Base-by-base conservation (phyloP, 2,113 vertebrate genomes). In the Centropristis striata region DNA sequence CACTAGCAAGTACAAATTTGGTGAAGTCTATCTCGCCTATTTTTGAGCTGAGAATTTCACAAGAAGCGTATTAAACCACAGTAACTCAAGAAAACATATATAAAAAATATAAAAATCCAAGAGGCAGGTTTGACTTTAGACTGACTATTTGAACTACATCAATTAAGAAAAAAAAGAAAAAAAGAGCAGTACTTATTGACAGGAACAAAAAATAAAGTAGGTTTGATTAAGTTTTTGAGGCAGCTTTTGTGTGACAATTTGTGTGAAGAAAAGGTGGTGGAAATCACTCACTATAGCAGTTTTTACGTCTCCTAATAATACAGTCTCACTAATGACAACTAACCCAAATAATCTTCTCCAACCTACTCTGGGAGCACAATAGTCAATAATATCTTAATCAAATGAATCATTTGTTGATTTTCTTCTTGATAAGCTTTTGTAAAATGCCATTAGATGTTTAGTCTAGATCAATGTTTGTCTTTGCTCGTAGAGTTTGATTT, bases 1-100 rank as follows among this genome's bases (percentile, higher is more conserved):
- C 16, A 78, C 27, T 6, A 50, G 61, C 7, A 72, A 55, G 54
- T 60, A 15, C 23, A 16, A 23, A 65, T 53, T 42, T 57, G 57
- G 51, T 57, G 55, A 71, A 65, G 66, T n/a, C 41, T n/a, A n/a
- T 16, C 2, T 46, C 2, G n/a, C 15, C 10, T 64, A 64, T 2
- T 63, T 60, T 49, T 8, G 7, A 55, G 1, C 3, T 2, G 2
- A 15, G 46, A 72, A 14, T 20, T 32, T 28, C 23, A 50, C 14
- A 7, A 18, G 5, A n/a, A 16, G 47, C 27, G n/a, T 4, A 23
- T 16, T 59, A 21, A 28, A 41, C 27, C 4, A 39, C 5, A 50
- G 12, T 42, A 21, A 23, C 4, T 37, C 4, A 15, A 9, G 32
- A 32, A 32, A 32, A 32, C 32, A 32, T 3, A n/a, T n/a, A n/a